Base-by-base conservation (phyloP, 92 coral and sea anemone species). In the Pocillopora grandis region DNA sequence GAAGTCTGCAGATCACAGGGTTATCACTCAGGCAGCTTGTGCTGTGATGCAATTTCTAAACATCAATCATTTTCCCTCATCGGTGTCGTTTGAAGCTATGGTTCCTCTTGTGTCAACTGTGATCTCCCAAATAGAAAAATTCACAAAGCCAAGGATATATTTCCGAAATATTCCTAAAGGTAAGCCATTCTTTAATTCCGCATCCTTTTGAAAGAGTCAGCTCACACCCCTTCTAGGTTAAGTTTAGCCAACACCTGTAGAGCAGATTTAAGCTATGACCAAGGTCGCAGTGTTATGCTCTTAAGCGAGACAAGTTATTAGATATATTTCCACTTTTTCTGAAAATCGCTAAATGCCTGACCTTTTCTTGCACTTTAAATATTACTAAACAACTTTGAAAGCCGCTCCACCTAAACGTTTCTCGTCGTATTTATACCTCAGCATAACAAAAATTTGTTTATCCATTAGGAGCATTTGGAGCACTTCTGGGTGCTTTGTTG, bases 1-100 rank as follows among this genome's bases (percentile, higher is more conserved):
- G 57, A 85, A 80, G 77, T 88, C 97, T 63, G 75, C 92, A 90
- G 98, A 97, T 27, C 92, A 97, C 83, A 92, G 78, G 49, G 95
- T 97, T 5, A 71, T 92, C 36, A 82, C 73, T 58, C 92, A 91
- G 87, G 97, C 97, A 9, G 85, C 89, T 12, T 35, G 75, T 72
- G 76, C 92, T 65, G 81, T 97, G 66, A 87, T 85, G 69, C 82
- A 75, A 57, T 88, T 94, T 33, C 81, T 97, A 63, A 84, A 77
- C 48, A 76, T 85, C 48, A 66, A 89, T 62, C 95, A 92, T 79
- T 71, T 85, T 59, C 95, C 90, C 10, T 80, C 90, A 60, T 82
- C 86, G 68, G 84, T 88, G 75, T 77, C 93, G 23, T 77, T 89
- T 64, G 82, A 62, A 0, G 76, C 83, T 77, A 74, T 94, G 52